These are phyloP conservation scores for Standfussiana lucernea DNA, from an alignment of 2,888 invertebrate genomes.

Conservation along the genomic window DNA sequence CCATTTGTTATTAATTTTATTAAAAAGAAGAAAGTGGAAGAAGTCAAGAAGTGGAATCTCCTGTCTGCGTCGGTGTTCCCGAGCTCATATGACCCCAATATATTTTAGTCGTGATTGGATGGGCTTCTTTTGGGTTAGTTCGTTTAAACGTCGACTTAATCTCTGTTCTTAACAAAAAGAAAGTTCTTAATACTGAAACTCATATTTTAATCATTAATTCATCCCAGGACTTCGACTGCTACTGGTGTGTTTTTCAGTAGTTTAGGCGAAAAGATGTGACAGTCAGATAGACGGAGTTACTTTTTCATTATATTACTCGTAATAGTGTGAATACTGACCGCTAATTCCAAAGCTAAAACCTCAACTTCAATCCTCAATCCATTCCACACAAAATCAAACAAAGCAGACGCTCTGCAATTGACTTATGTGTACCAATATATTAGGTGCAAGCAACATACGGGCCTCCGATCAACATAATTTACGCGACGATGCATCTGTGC, in stretches of 20 bases:
- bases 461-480: slow-evolving; percentile 64
- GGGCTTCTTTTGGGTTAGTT: no score
- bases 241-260: no score
- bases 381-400: slow-evolving; percentile 35
- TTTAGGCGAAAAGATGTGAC: neutral
- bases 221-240: no score
- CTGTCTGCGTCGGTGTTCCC: no score
- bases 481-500: slow-evolving; percentile 66
- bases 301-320: neutral
- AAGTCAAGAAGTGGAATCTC: no score
- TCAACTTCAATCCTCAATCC: neutral
- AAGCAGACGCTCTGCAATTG: slow-evolving; percentile 48
- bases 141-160: no score
- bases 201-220: no score
- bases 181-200: no score
- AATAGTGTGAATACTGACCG: neutral
- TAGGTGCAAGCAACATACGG: slow-evolving; percentile 57
- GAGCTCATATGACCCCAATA: no score
- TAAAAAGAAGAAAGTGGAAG: no score
- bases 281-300: neutral
- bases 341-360: neutral
- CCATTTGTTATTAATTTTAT: neutral
- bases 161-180: no score
- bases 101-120: no score
- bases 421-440: slow-evolving; percentile 63